Evolutionary conservation across 2,113 vertebrate genomes (phyloP).

Genomic region (Glareola pratincola): DNA sequence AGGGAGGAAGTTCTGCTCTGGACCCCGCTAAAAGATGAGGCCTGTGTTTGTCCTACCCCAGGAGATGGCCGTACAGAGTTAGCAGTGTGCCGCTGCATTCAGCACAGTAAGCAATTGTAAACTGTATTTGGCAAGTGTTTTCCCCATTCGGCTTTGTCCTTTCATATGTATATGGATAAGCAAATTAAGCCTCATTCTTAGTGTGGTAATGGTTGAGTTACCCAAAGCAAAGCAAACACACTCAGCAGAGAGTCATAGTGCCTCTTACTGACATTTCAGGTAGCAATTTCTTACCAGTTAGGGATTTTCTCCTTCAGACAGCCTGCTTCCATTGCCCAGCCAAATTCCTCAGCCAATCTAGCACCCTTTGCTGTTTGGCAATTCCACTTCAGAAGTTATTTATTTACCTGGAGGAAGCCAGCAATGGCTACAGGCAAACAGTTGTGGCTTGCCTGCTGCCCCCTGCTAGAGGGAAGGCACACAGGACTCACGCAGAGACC

Average conservation of each 20-base stretch:
- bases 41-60: background rate
- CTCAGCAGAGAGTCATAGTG: background rate
- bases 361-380: background rate
- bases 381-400: background rate
- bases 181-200: constrained; percentile 37
- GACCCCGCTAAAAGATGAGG: background rate
- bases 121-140: constrained; percentile 11
- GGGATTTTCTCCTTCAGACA: background rate
- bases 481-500: too few species aligned
- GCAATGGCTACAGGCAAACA: background rate
- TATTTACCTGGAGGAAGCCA: background rate
- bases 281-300: background rate
- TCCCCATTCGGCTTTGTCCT: background rate
- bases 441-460: background rate
- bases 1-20: background rate
- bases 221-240: constrained; percentile 19
- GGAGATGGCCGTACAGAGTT: background rate
- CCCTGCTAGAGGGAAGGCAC: background rate
- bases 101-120: background rate
- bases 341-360: background rate
- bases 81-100: background rate
- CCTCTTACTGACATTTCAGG: background rate
- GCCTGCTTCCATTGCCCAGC: background rate
- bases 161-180: constrained; percentile 17
- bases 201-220: background rate